Conservation (phyloP, 1,140 invertebrate genomes). For the Drosophila repletoides region DNA sequence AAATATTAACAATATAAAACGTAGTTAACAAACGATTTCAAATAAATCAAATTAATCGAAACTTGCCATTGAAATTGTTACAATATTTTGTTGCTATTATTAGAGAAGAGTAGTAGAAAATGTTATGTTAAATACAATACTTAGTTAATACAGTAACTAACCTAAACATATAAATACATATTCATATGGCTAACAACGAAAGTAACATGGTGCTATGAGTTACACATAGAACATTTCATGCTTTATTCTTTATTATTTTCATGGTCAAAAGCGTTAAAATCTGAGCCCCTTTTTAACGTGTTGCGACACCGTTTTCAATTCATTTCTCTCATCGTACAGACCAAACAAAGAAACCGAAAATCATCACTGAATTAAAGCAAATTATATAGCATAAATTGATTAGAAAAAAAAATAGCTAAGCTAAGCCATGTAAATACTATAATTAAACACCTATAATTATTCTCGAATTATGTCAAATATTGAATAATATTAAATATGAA, state of each 20-base stretch:
- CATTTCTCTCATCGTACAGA: constrained; percentile 22
- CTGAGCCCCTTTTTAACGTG: constrained; percentile 81
- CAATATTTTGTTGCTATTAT: constrained; percentile 35
- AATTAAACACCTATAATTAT: constrained; percentile 28
- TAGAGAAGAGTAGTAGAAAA: no score
- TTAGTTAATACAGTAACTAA: constrained; percentile 10
- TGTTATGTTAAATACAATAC: constrained; percentile 37
- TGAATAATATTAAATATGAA: constrained; percentile 18
- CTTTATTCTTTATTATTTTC: constrained; percentile 19
- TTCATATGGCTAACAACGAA: constrained; percentile 69
- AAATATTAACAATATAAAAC: constrained; percentile 35
- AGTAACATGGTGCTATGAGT: constrained; percentile 80
- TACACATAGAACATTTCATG: constrained; percentile 45
- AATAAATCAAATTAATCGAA: constrained; percentile 16
- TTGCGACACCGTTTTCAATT: constrained; percentile 21
- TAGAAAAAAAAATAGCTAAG: no score
- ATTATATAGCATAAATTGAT: constrained; percentile 44
- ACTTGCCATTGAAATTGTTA: constrained; percentile 43
- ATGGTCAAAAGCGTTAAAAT: constrained; percentile 75
- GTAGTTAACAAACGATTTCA: constrained; percentile 60
- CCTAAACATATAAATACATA: constrained; percentile 13
- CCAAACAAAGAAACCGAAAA: constrained; percentile 14
- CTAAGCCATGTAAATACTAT: constrained; percentile 61
- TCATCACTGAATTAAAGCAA: constrained; percentile 3
- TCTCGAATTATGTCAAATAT: constrained; percentile 43